These are phyloP conservation scores for Heteromurus nitidus DNA, from an alignment of 2,888 invertebrate species.

Conservation along the genomic window DNA sequence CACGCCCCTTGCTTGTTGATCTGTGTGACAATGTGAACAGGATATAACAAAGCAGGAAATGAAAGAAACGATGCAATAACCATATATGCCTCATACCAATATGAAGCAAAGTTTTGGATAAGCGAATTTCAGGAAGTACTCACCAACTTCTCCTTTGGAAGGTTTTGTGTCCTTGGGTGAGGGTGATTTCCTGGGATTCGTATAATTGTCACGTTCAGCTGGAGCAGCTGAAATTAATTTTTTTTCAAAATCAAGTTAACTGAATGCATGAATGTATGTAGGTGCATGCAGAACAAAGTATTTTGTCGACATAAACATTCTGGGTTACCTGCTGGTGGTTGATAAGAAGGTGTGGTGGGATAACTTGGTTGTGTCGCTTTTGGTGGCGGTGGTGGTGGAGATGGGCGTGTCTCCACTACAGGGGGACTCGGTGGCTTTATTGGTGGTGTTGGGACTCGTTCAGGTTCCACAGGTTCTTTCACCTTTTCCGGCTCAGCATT, in stretches of 20 bases:
- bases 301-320: neutral
- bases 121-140: neutral
- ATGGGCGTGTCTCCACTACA: slow-evolving; percentile 8
- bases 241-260: too few species aligned
- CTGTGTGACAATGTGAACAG: neutral
- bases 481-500: neutral
- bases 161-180: too few species aligned
- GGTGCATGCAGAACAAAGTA: neutral
- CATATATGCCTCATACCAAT: too few species aligned
- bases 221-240: neutral
- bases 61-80: too few species aligned
- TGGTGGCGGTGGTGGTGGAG: slow-evolving; percentile 41
- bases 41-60: slow-evolving; percentile 8
- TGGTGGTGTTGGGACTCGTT: slow-evolving; percentile 33
- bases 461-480: neutral
- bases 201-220: slow-evolving; percentile 5
- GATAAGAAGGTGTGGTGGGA: neutral
- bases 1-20: slow-evolving; percentile 16
- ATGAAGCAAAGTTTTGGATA: too few species aligned
- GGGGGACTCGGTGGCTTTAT: slow-evolving; percentile 2
- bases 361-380: too few species aligned
- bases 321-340: neutral
- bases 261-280: neutral
- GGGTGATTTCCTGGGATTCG: neutral
- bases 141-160: slow-evolving; percentile 38